These are phyloP conservation scores for Fragum sueziense DNA, from an alignment of 2,888 invertebrate genomes.

Conservation along the genomic window DNA sequence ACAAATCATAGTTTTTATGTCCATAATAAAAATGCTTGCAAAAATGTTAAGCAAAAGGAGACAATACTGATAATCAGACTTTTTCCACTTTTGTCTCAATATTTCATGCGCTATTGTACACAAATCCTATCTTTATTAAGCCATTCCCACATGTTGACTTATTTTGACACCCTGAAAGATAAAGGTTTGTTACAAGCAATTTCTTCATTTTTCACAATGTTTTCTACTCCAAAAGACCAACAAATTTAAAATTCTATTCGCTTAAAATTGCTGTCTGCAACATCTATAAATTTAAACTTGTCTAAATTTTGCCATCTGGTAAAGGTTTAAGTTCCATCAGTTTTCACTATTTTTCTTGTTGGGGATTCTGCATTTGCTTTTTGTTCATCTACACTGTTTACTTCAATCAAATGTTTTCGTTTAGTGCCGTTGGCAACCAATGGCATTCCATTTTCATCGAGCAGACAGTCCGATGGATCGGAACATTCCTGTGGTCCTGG, in stretches of 20 bases:
- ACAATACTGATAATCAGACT: not conserved
- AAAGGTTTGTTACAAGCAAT: too few species aligned
- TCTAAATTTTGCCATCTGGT: constrained; percentile 2
- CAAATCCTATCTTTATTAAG: not conserved
- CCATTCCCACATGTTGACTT: too few species aligned
- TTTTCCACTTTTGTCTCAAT: not conserved
- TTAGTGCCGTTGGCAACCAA: constrained; percentile 28
- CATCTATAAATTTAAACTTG: not conserved
- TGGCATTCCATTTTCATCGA: constrained; percentile 68
- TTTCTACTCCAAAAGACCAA: too few species aligned
- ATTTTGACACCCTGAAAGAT: too few species aligned
- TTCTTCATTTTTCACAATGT: too few species aligned
- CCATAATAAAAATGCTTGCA: too few species aligned
- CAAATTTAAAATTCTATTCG: not conserved
- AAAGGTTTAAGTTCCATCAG: not conserved
- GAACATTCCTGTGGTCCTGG: constrained; percentile 87
- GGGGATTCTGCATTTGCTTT: not conserved
- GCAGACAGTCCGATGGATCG: constrained; percentile 62
- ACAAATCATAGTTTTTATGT: too few species aligned
- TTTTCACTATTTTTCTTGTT: constrained; percentile 17
- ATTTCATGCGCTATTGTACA: not conserved
- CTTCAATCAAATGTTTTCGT: constrained; percentile 3
- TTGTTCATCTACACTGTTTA: not conserved
- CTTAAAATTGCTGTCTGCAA: not conserved
- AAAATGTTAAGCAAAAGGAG: not conserved